These are phyloP conservation scores for Malachius bipustulatus DNA, from an alignment of 2,888 invertebrate species.

Conservation along the genomic window DNA sequence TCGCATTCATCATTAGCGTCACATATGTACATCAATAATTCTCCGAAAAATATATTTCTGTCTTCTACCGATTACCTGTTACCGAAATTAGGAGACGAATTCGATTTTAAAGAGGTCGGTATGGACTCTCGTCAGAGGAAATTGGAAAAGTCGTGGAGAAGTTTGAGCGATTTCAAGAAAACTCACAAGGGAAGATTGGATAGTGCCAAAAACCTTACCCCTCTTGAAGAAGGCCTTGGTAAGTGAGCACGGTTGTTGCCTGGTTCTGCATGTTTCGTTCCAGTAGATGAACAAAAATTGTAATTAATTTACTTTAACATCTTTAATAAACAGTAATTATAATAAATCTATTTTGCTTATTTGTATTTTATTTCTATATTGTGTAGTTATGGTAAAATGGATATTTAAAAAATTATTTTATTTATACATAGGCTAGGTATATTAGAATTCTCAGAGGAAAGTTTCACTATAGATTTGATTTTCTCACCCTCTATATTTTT, in stretches of 20 bases:
- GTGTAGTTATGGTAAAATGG: background rate
- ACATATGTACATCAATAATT: conserved; percentile 20
- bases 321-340: conserved; percentile 7
- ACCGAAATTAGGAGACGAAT: conserved; percentile 22
- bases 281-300: conserved; percentile 12
- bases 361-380: conserved; percentile 10
- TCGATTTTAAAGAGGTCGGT: conserved; percentile 18
- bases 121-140: conserved; percentile 16
- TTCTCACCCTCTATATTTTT: too few species aligned
- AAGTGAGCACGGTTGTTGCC: conserved; percentile 16
- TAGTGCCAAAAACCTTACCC: conserved; percentile 19
- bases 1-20: conserved; percentile 25
- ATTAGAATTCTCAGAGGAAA: too few species aligned
- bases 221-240: conserved; percentile 9
- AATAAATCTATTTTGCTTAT: background rate
- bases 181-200: conserved; percentile 30
- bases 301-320: background rate
- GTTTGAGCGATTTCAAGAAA: conserved; percentile 27
- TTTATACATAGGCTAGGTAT: too few species aligned
- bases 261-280: conserved; percentile 10
- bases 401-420: too few species aligned
- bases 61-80: conserved; percentile 24
- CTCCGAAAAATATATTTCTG: conserved; percentile 22
- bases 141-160: conserved; percentile 28
- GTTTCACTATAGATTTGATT: too few species aligned